Percentiles rank a stretch among this genome's conserved stretches.
phyloP scores from a whole-genome alignment of 2,113 vertebrate genomes.

The Periophthalmus modestus region DNA sequence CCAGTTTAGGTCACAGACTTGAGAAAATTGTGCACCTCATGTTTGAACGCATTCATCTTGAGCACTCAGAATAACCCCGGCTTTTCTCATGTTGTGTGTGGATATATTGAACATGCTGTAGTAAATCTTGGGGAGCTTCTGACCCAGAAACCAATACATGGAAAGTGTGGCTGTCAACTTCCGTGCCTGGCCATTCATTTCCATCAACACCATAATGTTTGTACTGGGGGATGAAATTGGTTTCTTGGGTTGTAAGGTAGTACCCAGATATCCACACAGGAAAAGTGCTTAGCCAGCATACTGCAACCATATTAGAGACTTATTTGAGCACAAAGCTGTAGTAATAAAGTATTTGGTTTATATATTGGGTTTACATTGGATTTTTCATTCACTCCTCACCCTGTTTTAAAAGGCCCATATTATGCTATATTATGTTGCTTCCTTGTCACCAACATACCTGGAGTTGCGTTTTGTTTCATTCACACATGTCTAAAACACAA shows the following conservation, averaged over 20 bases:
- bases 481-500: too few relatives aligned
- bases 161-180: conserved; percentile 50
- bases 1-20: background rate
- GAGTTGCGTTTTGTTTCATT: too few relatives aligned
- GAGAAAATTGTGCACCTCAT: background rate
- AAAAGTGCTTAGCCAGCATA: background rate
- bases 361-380: background rate
- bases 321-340: background rate
- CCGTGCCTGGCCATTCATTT: conserved; percentile 69
- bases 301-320: background rate
- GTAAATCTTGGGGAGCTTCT: conserved; percentile 36
- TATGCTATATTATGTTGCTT: too few relatives aligned
- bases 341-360: background rate
- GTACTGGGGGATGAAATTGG: conserved; percentile 80
- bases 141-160: conserved; percentile 57
- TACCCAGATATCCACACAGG: background rate
- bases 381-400: too few relatives aligned
- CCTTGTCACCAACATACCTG: too few relatives aligned
- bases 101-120: background rate
- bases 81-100: background rate
- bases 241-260: conserved; percentile 46
- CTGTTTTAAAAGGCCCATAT: too few relatives aligned
- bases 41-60: background rate
- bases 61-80: background rate
- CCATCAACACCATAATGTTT: conserved; percentile 71